Evolutionary conservation across 1,140 invertebrate genomes (phyloP), one percentile per base, ranked within the genome.

Genomic region (Lasioglossum albipes): DNA sequence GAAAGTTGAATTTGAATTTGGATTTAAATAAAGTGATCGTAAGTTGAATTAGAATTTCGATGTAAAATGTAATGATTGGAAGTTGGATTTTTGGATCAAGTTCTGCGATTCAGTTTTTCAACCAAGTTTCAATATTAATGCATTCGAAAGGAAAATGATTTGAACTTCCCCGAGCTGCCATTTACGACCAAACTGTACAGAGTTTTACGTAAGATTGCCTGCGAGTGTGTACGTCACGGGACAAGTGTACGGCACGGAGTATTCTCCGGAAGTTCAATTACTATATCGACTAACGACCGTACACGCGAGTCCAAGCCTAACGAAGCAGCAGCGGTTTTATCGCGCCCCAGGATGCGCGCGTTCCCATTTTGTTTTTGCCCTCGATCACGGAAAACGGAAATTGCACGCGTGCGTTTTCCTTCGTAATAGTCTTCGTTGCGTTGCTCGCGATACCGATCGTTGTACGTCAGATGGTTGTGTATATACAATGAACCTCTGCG

Each of bases 391-490:
- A 22, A 31, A 79, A 83, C 72, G 41, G 41, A 84, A 82, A 86
- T 84, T 79, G 74, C 70, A 78, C 75, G 67, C 75, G 59, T 76
- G 76, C 57, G 71, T 20, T 20, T 57, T 57, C 20, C 6, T 7
- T n/a, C 65, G 41, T 4, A 7, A 65, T 41, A 41, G 68, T 36
- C 52, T 72, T 75, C 62, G 59, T 70, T 81, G 62, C 31, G 70
- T 41, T 68, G 27, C 64, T 75, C 75, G 70, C 49, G 49, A 77
- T 84, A 64, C 72, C 66, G 71, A 79, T 92, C 90, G 90, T 92
- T 91, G 91, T 89, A 36, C 36, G 90, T 88, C 81, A 77, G 89
- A 82, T 92, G 89, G 89, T 92, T 91, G 89, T 90, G 90, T 87
- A 81, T 84, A 83, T 82, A 82, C 74, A 90, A 87, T 85, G n/a